A percentile compares a stretch with the other conserved stretches of the same genome.
These are phyloP conservation scores for Ectemnius continuus DNA, from an alignment of 2,888 invertebrate genomes.

Conservation along the genomic window DNA sequence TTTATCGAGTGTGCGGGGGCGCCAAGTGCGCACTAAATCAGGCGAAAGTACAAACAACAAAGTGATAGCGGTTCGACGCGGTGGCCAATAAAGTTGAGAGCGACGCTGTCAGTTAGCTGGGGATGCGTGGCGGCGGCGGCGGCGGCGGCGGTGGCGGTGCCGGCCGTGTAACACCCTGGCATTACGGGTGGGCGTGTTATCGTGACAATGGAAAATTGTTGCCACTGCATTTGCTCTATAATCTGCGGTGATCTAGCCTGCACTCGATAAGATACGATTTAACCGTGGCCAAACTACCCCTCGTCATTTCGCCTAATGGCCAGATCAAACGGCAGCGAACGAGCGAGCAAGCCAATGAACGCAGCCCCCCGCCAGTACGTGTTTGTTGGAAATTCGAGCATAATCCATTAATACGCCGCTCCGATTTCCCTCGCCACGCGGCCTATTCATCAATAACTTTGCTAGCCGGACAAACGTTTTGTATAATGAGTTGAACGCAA, in stretches of 20 bases:
- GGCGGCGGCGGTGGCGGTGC: too few species aligned
- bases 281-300: constrained; percentile 11
- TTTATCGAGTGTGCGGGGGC: too few species aligned
- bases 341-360: neutral
- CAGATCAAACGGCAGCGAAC: constrained; percentile 32
- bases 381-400: constrained; percentile 41
- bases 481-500: constrained; percentile 17
- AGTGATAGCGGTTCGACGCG: too few species aligned
- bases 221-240: constrained; percentile 17
- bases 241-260: constrained; percentile 21
- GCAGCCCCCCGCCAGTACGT: neutral
- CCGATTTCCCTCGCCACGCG: constrained; percentile 13
- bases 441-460: constrained; percentile 29
- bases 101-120: too few species aligned
- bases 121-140: too few species aligned
- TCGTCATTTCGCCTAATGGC: constrained; percentile 33
- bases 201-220: constrained; percentile 11
- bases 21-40: too few species aligned
- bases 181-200: neutral
- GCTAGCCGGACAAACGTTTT: constrained; percentile 16
- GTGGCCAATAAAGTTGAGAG: too few species aligned
- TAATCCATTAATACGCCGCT: constrained; percentile 35
- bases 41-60: too few species aligned
- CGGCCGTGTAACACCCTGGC: too few species aligned
- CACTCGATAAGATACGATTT: constrained; percentile 24